A percentile compares a stretch with the other conserved stretches of the same genome.
Conservation (phyloP, 2,888 invertebrate species). For the Zonitis immaculata region DNA sequence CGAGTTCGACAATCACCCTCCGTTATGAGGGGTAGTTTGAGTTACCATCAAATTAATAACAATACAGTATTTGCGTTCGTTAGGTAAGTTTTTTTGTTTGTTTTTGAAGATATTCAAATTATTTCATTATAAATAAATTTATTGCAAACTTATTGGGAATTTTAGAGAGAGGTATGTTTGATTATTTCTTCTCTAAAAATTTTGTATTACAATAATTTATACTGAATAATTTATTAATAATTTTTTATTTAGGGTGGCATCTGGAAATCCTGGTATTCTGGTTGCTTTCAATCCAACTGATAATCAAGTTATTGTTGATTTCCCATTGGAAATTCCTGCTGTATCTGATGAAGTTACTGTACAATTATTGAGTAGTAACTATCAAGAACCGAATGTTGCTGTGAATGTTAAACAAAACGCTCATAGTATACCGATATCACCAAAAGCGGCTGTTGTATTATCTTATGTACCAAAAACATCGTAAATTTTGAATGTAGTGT, state of each 20-base stretch:
- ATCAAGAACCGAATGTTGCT: conserved; percentile 45
- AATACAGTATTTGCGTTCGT: conserved; percentile 61
- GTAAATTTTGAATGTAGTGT: neutral
- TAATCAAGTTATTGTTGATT: conserved; percentile 52
- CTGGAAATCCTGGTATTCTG: conserved; percentile 71
- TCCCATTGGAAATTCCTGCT: conserved; percentile 48
- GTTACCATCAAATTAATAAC: conserved; percentile 49
- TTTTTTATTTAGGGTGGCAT: conserved; percentile 57
- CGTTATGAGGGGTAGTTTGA: conserved; percentile 60
- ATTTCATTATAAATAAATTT: conserved; percentile 1
- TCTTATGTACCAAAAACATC: conserved; percentile 60
- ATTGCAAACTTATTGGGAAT: neutral
- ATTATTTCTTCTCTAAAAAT: too few relatives aligned
- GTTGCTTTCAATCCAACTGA: conserved; percentile 65
- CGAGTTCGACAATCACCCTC: conserved; percentile 54
- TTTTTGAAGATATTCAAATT: conserved; percentile 3
- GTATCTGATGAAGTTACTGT: conserved; percentile 57
- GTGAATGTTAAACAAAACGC: conserved; percentile 58
- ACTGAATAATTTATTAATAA: too few relatives aligned
- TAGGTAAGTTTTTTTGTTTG: conserved; percentile 53
- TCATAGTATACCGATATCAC: conserved; percentile 56
- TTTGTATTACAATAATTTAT: too few relatives aligned
- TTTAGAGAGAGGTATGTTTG: conserved; percentile 5
- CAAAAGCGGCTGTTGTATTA: conserved; percentile 61
- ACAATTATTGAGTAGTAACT: conserved; percentile 54